A percentile compares a stretch with the other conserved stretches of the same genome.
phyloP scores from a whole-genome alignment of 2,797 vertebrate genomes.

The Propithecus deckenii region DNA sequence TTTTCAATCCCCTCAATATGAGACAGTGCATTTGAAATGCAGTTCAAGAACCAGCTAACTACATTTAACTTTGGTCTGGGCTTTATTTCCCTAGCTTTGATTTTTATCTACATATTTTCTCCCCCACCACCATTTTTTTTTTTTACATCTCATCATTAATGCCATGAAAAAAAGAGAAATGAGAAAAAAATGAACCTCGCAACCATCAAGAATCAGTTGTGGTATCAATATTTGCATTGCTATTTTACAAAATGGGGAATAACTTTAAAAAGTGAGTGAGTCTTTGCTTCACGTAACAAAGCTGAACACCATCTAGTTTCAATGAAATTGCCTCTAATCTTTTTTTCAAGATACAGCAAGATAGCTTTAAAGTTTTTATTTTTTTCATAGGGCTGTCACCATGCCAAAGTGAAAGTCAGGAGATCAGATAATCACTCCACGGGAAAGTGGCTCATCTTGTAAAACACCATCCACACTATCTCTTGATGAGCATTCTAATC shows the following conservation, averaged over 20 bases:
- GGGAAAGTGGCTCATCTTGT: neutral
- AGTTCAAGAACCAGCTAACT: neutral
- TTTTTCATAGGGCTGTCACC: neutral
- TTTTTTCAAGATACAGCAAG: neutral
- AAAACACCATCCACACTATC: neutral
- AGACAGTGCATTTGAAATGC: neutral
- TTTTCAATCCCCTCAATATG: neutral
- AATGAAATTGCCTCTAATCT: neutral
- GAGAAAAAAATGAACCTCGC: neutral
- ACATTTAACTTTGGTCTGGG: neutral
- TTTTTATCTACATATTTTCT: neutral
- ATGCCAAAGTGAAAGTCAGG: neutral
- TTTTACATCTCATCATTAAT: neutral
- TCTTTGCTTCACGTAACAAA: neutral
- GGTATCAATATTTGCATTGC: neutral
- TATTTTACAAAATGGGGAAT: neutral
- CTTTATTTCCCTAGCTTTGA: neutral
- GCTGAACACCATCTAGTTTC: neutral
- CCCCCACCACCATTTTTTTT: neutral
- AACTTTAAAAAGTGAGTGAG: neutral
- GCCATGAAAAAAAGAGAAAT: neutral
- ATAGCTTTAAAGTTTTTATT: neutral
- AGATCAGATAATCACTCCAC: neutral
- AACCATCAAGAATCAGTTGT: neutral
- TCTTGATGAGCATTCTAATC: neutral